Percentiles rank a stretch among this genome's conserved stretches.
phyloP scores from a whole-genome alignment of 2,888 invertebrate genomes.

The Scaptomyza parva region DNA sequence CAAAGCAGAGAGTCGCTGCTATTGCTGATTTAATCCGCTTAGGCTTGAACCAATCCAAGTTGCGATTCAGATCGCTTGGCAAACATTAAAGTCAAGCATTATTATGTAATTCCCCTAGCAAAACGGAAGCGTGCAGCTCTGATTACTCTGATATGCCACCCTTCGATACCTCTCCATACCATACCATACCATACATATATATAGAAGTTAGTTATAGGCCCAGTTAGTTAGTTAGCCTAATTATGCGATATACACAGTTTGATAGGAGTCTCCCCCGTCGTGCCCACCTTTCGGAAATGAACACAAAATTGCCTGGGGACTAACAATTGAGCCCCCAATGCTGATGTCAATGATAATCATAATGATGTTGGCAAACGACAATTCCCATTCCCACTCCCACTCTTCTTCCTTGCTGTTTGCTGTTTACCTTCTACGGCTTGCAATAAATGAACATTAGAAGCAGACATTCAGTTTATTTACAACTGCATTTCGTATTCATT shows the following conservation, averaged over 20 bases:
- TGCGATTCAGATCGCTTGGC: constrained; percentile 37
- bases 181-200: not conserved
- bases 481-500: constrained; percentile 8
- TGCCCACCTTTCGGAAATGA: constrained; percentile 55
- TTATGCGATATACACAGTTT: constrained; percentile 66
- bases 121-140: constrained; percentile 64
- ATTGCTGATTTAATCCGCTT: constrained; percentile 47
- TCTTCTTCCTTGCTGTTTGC: no score
- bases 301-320: constrained; percentile 64
- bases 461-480: not conserved
- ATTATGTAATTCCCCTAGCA: constrained; percentile 73
- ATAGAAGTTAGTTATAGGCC: constrained; percentile 10
- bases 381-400: not conserved
- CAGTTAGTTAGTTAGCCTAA: constrained; percentile 76
- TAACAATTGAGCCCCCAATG: constrained; percentile 57
- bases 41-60: constrained; percentile 5
- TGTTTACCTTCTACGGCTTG: not conserved
- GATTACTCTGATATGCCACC: constrained; percentile 47
- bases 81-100: constrained; percentile 70
- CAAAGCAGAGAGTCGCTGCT: constrained; percentile 11
- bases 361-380: constrained; percentile 30
- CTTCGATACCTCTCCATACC: not conserved
- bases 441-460: constrained; percentile 25
- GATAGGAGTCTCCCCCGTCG: constrained; percentile 44
- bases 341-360: constrained; percentile 56